Evolutionary conservation across 2,113 vertebrate genomes (phyloP).

Genomic region (Camelus bactrianus): DNA sequence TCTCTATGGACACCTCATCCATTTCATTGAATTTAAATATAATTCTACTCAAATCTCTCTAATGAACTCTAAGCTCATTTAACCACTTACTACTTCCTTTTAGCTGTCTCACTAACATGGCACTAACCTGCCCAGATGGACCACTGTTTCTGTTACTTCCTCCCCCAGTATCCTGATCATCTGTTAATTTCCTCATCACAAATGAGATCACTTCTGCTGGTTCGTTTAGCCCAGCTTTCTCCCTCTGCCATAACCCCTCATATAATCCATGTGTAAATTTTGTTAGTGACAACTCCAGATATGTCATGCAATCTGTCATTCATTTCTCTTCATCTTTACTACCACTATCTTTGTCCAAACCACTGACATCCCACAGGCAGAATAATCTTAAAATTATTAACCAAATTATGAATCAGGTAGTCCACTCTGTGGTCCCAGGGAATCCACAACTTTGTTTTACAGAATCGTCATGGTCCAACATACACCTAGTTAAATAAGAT

Average conservation of each 20-base stretch:
- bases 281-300: not conserved
- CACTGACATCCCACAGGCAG: not conserved
- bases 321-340: not conserved
- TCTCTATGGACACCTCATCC: not conserved
- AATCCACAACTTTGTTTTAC: not conserved
- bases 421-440: not conserved
- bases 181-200: not conserved
- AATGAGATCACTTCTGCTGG: not conserved
- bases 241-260: not conserved
- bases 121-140: no score
- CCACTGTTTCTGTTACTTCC: not conserved
- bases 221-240: not conserved
- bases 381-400: not conserved
- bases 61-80: not conserved
- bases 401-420: not conserved
- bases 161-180: not conserved
- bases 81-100: not conserved
- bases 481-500: not conserved
- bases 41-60: not conserved
- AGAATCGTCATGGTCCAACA: not conserved
- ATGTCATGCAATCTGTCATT: not conserved
- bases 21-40: not conserved
- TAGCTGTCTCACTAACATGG: not conserved
- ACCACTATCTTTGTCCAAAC: not conserved
- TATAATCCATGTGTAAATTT: not conserved